Conservation (phyloP, 2,113 vertebrate genomes). For the Oryctolagus cuniculus region mOryCun1.1 NC_091449.1:47620501-47621000, state of each 20-base stretch:
- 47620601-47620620: background rate
- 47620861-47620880: too few species aligned
- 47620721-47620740: too few species aligned
- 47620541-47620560: background rate
- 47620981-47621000: too few species aligned
- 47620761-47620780: background rate
- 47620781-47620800: background rate
- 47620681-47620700: background rate
- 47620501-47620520: background rate
- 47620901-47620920: too few species aligned
- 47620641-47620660: background rate
- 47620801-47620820: background rate
- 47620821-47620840: too few species aligned
- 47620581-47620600: background rate
- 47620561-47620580: background rate
- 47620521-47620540: background rate
- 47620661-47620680: background rate
- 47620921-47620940: too few species aligned
- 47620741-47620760: background rate
- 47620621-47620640: background rate
- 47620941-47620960: too few species aligned
- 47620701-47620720: background rate
- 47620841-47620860: too few species aligned
- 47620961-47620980: too few species aligned
- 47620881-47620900: too few species aligned